Conservation (phyloP, 2,113 vertebrate species). For the Pseudois nayaur region DNA sequence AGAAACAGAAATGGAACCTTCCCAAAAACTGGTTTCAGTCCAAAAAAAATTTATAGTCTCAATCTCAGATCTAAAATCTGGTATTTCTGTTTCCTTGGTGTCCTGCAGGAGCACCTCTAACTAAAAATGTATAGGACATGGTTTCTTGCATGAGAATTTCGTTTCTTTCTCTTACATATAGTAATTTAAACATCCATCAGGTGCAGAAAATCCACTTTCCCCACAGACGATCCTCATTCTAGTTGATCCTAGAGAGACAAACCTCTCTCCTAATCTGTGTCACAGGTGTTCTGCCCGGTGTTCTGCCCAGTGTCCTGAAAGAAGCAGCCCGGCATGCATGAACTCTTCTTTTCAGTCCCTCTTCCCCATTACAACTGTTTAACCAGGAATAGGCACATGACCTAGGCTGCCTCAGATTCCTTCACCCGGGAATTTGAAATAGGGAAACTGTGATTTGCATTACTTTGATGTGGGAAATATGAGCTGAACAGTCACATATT, state of each 20-base stretch:
- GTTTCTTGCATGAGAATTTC: not conserved
- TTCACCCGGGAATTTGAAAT: constrained; percentile 4
- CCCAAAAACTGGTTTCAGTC: not conserved
- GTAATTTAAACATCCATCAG: not conserved
- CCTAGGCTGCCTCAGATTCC: not conserved
- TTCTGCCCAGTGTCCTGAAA: not conserved
- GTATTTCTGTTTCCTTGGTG: not conserved
- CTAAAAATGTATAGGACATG: not conserved
- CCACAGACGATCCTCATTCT: not conserved
- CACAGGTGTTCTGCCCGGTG: not conserved
- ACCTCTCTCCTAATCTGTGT: not conserved
- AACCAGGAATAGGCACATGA: not conserved
- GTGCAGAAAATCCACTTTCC: not conserved
- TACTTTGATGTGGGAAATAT: not conserved
- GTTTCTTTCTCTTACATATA: not conserved
- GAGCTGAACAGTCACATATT: not conserved
- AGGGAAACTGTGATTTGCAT: not conserved
- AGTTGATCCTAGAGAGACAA: not conserved
- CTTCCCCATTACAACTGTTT: too few species aligned
- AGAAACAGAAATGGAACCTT: not conserved
- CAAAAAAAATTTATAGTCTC: not conserved
- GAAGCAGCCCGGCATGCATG: not conserved
- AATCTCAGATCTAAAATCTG: not conserved
- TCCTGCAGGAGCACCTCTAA: not conserved
- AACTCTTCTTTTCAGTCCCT: not conserved